Evolutionary conservation across 2,888 invertebrate species (phyloP).

Genomic region (Cephus rjabovi): DNA sequence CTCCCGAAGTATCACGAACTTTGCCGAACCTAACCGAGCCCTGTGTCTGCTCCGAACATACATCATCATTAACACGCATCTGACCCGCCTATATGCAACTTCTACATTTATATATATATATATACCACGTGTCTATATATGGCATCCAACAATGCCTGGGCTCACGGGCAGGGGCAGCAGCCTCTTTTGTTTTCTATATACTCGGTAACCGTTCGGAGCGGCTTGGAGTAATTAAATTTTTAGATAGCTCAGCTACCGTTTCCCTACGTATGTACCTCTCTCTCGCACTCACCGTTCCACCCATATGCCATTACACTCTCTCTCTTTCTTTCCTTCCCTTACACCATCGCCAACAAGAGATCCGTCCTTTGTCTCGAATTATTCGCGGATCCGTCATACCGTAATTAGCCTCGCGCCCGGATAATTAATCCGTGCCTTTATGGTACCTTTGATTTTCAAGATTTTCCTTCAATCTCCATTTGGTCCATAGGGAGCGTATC

Average conservation of each 20-base stretch:
- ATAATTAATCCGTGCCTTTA: neutral
- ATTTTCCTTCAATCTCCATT: neutral
- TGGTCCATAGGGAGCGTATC: neutral
- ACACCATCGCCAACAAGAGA: neutral
- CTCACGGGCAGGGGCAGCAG: neutral
- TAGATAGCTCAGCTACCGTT: slow-evolving; percentile 2
- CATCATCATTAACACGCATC: slow-evolving; percentile 42
- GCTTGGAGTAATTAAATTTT: slow-evolving; percentile 16
- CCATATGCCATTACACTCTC: neutral
- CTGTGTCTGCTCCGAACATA: slow-evolving; percentile 7
- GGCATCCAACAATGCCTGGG: slow-evolving; percentile 26
- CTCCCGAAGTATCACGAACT: slow-evolving; percentile 3
- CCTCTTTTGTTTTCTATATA: slow-evolving; percentile 22
- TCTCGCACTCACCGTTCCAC: neutral
- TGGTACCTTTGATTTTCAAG: neutral
- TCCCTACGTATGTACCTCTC: neutral
- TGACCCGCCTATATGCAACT: slow-evolving; percentile 25
- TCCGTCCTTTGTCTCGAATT: slow-evolving; percentile 2
- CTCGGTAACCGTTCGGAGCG: neutral
- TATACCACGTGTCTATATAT: slow-evolving; percentile 7
- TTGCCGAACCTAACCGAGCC: neutral
- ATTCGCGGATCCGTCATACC: neutral
- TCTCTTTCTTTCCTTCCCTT: neutral
- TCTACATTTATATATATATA: neutral
- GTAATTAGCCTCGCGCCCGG: neutral